These are phyloP conservation scores for Melanotaenia duboulayi DNA, from an alignment of 2,113 vertebrate genomes.

Conservation along the genomic window DNA sequence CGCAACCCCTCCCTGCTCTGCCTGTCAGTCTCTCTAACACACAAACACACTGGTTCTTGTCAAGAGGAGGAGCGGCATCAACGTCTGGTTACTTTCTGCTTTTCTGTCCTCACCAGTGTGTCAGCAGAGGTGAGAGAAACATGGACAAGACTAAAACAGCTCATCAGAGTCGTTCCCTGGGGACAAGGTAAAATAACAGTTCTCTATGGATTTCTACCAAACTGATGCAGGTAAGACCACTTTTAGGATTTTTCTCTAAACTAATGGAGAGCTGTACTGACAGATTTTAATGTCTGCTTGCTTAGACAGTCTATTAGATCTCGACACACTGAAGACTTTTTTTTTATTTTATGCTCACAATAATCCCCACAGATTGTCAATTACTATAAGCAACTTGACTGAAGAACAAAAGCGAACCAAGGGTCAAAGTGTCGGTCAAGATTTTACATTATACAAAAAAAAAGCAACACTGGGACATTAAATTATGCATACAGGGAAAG, in stretches of 20 bases:
- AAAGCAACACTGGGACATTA: background rate
- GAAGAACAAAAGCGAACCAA: no score
- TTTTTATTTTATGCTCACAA: background rate
- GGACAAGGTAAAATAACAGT: slow-evolving; percentile 46
- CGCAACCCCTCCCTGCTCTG: slow-evolving; percentile 51
- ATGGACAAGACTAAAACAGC: slow-evolving; percentile 61
- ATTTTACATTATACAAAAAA: no score
- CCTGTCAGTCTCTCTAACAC: slow-evolving; percentile 48
- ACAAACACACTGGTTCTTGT: slow-evolving; percentile 46
- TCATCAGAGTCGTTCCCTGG: slow-evolving; percentile 36
- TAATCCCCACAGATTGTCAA: background rate
- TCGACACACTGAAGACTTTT: background rate
- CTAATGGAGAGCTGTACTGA: background rate
- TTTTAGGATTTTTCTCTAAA: background rate
- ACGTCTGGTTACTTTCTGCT: slow-evolving; percentile 44
- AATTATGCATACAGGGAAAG: no score
- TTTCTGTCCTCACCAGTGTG: slow-evolving; percentile 44
- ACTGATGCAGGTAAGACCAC: slow-evolving; percentile 41
- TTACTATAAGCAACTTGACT: no score
- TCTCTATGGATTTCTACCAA: slow-evolving; percentile 35
- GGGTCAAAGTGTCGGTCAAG: no score
- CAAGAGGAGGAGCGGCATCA: slow-evolving; percentile 73
- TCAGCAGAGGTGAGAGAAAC: slow-evolving; percentile 49
- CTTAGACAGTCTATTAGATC: background rate
- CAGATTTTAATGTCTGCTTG: background rate